Conservation (phyloP, 2,797 vertebrate species). For the Squalus acanthias region DNA sequence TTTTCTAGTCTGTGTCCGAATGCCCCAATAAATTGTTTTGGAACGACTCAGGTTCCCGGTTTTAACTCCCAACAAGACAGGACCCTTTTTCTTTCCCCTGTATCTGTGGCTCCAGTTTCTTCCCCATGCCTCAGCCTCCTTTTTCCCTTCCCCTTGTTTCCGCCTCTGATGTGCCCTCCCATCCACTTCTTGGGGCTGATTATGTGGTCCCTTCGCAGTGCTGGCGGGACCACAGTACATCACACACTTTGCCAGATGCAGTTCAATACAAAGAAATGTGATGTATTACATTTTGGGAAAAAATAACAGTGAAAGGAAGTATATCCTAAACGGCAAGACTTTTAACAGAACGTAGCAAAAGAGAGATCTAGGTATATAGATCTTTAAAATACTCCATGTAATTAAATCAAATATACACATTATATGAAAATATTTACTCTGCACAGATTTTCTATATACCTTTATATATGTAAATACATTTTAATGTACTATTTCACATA, state of each 20-base stretch:
- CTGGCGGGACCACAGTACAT: not conserved
- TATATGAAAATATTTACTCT: not conserved
- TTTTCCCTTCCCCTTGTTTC: not conserved
- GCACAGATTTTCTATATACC: not conserved
- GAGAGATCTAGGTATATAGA: not conserved
- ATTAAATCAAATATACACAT: not conserved
- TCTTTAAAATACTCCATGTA: not conserved
- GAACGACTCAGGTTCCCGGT: not conserved
- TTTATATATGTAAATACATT: not conserved
- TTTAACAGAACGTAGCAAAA: not conserved
- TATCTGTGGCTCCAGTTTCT: not conserved
- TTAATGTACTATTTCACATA: not conserved
- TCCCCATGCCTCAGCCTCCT: not conserved
- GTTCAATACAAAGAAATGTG: not conserved
- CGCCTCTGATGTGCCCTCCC: not conserved
- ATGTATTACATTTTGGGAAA: not conserved
- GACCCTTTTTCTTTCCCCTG: not conserved
- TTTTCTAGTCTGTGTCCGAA: not conserved
- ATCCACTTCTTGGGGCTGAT: not conserved
- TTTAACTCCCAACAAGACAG: conserved; percentile 3
- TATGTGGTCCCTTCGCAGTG: not conserved
- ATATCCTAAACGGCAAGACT: not conserved
- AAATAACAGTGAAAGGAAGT: not conserved
- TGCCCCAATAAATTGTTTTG: not conserved
- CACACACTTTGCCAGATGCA: not conserved